phyloP scores from a whole-genome alignment of 2,113 vertebrate genomes.

The Odobenus rosmarus region DNA sequence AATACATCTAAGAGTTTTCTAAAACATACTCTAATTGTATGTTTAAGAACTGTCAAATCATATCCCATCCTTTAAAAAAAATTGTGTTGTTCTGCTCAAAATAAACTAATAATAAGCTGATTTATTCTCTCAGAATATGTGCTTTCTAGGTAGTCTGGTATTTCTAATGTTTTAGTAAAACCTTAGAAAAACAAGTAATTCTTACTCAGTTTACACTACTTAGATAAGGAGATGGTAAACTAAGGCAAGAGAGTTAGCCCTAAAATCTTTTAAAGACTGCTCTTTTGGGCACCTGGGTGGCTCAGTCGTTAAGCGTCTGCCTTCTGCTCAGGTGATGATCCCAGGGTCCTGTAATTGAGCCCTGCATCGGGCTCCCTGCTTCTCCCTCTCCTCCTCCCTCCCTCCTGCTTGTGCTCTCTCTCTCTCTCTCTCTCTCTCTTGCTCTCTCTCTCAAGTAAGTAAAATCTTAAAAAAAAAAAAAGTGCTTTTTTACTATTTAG shows the following conservation, averaged over 20 bases:
- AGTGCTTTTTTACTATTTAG: not conserved
- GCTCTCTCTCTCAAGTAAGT: not conserved
- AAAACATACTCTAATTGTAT: not conserved
- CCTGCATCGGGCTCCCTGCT: not conserved
- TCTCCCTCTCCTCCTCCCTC: not conserved
- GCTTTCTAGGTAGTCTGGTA: not conserved
- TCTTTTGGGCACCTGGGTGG: not conserved
- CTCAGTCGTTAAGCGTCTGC: not conserved
- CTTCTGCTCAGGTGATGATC: not conserved
- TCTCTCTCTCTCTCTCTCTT: not conserved
- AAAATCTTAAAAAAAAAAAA: not conserved
- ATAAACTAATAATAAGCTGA: not conserved
- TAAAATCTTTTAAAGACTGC: not conserved
- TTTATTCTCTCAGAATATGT: not conserved
- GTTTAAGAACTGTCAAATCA: constrained; percentile 30
- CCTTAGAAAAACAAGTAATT: not conserved
- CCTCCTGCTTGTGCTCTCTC: not conserved
- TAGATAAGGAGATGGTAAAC: not conserved
- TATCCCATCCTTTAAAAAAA: not conserved
- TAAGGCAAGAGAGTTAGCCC: not conserved
- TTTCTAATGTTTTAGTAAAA: constrained; percentile 9
- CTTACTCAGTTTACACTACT: not conserved
- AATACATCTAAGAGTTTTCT: constrained; percentile 7
- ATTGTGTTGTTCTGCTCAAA: constrained; percentile 15
- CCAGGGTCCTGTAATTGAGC: not conserved